Conservation (phyloP, 2,888 invertebrate species). For the Pachydiplax longipennis region DNA sequence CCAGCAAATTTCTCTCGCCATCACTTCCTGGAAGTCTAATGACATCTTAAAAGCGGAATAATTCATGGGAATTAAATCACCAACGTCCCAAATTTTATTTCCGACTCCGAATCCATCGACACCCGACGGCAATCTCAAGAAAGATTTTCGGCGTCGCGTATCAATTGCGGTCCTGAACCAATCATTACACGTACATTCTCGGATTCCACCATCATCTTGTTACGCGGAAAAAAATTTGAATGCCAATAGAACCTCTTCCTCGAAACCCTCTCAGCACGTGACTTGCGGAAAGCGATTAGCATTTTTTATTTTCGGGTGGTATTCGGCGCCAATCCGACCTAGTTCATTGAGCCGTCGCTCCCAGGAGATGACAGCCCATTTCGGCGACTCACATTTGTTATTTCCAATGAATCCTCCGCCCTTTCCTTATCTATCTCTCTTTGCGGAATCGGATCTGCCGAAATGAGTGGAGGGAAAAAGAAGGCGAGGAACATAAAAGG, state of each 20-base stretch:
- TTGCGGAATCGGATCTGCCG: not conserved
- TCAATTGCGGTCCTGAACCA: too few relatives aligned
- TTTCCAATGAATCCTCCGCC: not conserved
- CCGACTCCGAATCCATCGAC: too few relatives aligned
- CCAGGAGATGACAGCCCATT: not conserved
- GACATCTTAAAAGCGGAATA: too few relatives aligned
- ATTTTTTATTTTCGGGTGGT: not conserved
- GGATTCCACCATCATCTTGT: too few relatives aligned
- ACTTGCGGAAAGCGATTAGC: not conserved
- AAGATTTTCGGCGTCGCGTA: too few relatives aligned
- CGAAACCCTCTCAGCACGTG: not conserved
- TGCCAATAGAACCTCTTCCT: not conserved
- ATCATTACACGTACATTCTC: too few relatives aligned
- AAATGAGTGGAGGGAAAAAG: not conserved
- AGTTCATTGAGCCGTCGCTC: not conserved
- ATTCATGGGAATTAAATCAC: too few relatives aligned
- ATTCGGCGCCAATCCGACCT: not conserved
- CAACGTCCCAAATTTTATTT: too few relatives aligned
- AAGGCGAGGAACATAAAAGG: not conserved
- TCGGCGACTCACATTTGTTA: not conserved
- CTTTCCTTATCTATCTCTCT: not conserved
- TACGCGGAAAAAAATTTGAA: too few relatives aligned
- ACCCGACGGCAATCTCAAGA: too few relatives aligned
- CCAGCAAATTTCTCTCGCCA: too few relatives aligned
- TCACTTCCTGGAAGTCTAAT: too few relatives aligned